Conservation (phyloP, 2,888 invertebrate species). For the Drosophila siamana region DNA sequence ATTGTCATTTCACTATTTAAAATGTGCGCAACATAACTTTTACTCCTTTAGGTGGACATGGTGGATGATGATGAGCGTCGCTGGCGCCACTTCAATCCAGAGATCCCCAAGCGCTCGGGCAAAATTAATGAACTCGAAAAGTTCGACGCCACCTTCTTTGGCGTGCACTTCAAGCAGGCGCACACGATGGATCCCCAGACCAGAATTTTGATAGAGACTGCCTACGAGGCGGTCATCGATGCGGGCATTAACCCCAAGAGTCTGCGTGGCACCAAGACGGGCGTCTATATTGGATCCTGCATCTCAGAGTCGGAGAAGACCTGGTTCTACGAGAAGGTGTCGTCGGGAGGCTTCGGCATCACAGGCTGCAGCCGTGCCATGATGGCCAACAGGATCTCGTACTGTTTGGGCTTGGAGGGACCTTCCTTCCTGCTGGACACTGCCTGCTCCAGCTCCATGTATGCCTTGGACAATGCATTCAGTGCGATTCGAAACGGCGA, state of each 20-base stretch:
- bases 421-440: slow-evolving; percentile 96
- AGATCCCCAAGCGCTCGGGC: slow-evolving; percentile 91
- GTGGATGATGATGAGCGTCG: slow-evolving; percentile 92
- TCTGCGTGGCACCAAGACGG: slow-evolving; percentile 89
- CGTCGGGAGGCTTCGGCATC: slow-evolving; percentile 86
- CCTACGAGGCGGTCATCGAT: slow-evolving; percentile 92
- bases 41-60: slow-evolving; percentile 89
- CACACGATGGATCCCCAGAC: slow-evolving; percentile 93
- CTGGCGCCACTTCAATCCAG: slow-evolving; percentile 91
- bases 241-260: slow-evolving; percentile 89
- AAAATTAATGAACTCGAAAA: slow-evolving; percentile 90
- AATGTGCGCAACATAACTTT: background rate
- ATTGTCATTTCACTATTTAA: too few species aligned
- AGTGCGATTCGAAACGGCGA: slow-evolving; percentile 91
- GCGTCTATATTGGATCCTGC: slow-evolving; percentile 91
- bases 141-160: slow-evolving; percentile 92
- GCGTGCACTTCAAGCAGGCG: slow-evolving; percentile 91
- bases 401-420: slow-evolving; percentile 94
- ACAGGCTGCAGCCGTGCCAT: slow-evolving; percentile 94
- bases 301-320: slow-evolving; percentile 91
- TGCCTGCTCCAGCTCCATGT: slow-evolving; percentile 97
- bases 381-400: slow-evolving; percentile 96
- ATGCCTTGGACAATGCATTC: slow-evolving; percentile 94
- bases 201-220: slow-evolving; percentile 91
- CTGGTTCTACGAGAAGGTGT: slow-evolving; percentile 89